Percentiles rank a stretch among this genome's conserved stretches.
Conservation (phyloP, 2,888 invertebrate genomes). For the Siphonodentalium dalli region DNA sequence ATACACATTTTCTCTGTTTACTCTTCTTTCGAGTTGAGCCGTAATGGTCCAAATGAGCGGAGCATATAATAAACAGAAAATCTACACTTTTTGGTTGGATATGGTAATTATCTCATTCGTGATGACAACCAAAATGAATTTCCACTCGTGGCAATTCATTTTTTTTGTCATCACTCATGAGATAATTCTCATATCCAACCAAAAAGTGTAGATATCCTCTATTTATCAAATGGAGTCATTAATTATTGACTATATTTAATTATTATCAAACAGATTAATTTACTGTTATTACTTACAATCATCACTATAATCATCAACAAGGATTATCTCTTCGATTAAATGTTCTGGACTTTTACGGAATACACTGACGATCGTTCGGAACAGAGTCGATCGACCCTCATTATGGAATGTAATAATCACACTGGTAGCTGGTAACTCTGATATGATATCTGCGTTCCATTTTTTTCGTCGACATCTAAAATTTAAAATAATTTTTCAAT, state of each 20-base stretch:
- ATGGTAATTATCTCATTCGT: too few relatives aligned
- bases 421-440: conserved; percentile 75
- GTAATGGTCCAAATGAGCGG: too few relatives aligned
- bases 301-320: conserved; percentile 97
- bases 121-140: too few relatives aligned
- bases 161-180: too few relatives aligned
- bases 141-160: too few relatives aligned
- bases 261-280: not conserved
- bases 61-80: too few relatives aligned
- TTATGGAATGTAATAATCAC: conserved; percentile 99
- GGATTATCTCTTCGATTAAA: conserved; percentile 92
- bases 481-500: not conserved
- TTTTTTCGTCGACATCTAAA: conserved; percentile 22
- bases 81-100: too few relatives aligned
- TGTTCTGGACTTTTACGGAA: conserved; percentile 92
- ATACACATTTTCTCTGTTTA: too few relatives aligned
- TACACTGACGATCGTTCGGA: conserved; percentile 92
- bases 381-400: conserved; percentile 91
- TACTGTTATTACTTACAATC: conserved; percentile 78
- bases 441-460: conserved; percentile 12
- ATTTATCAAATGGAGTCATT: too few relatives aligned
- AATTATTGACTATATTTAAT: not conserved
- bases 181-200: too few relatives aligned
- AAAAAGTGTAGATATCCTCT: too few relatives aligned
- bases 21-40: too few relatives aligned